These are phyloP conservation scores for Morone saxatilis DNA, from an alignment of 2,113 vertebrate species.

Conservation along the genomic window DNA sequence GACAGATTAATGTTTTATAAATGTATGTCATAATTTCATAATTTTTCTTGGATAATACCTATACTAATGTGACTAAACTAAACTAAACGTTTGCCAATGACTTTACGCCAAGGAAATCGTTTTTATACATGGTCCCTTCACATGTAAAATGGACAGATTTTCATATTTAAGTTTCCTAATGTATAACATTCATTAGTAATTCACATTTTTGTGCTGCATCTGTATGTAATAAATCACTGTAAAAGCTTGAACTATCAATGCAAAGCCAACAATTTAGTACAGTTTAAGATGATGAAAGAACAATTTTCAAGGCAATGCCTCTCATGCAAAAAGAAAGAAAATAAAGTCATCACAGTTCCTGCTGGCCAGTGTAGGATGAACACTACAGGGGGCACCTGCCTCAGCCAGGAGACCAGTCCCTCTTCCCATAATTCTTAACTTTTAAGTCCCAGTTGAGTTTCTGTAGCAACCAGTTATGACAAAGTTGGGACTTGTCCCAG, in stretches of 20 bases:
- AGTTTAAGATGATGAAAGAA: neutral
- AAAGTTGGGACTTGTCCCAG: constrained; percentile 60
- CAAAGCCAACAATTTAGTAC: neutral
- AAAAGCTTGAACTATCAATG: neutral
- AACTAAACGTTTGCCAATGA: neutral
- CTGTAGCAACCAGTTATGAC: constrained; percentile 63
- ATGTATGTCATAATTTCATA: constrained; percentile 32
- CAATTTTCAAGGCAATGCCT: neutral
- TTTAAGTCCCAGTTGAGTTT: constrained; percentile 57
- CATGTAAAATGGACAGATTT: neutral
- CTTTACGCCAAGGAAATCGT: constrained; percentile 4
- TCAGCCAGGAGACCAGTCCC: constrained; percentile 5
- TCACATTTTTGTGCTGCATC: neutral
- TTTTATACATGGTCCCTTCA: neutral
- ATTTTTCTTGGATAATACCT: constrained; percentile 14
- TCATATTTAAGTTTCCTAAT: neutral
- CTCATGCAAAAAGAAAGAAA: neutral
- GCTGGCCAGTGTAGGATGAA: constrained; percentile 19
- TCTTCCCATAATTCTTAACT: constrained; percentile 50
- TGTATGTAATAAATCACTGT: neutral
- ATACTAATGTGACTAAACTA: constrained; percentile 19
- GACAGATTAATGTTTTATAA: constrained; percentile 23
- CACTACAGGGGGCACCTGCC: constrained; percentile 53
- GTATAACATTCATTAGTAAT: neutral
- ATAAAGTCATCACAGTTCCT: neutral